phyloP scores from a whole-genome alignment of 2,888 invertebrate genomes.

The Tyria jacobaeae region DNA sequence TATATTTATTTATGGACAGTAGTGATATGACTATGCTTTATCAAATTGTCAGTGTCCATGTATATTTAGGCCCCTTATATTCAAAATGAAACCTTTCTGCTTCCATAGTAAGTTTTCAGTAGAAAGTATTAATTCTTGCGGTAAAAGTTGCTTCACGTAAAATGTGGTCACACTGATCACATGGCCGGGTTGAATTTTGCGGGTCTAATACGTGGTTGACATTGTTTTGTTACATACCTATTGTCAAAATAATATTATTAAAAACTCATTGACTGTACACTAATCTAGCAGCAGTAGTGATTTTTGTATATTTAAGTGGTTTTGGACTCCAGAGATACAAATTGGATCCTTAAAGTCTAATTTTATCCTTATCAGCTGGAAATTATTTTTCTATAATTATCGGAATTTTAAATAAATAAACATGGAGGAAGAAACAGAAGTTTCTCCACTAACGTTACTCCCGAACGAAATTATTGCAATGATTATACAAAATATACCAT shows the following conservation, averaged over 20 bases:
- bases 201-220: not conserved
- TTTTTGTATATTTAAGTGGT: not conserved
- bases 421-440: slow-evolving; percentile 23
- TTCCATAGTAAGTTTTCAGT: not conserved
- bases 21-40: no score
- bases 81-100: no score
- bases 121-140: not conserved
- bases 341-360: not conserved
- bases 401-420: not conserved
- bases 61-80: no score
- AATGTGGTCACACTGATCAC: not conserved
- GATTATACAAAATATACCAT: slow-evolving; percentile 55
- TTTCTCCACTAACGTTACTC: slow-evolving; percentile 45
- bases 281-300: not conserved
- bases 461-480: slow-evolving; percentile 65
- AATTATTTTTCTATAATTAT: not conserved
- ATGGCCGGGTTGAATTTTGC: no score
- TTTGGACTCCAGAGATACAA: not conserved
- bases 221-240: not conserved
- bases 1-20: no score
- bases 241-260: not conserved
- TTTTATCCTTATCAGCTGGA: not conserved
- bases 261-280: not conserved
- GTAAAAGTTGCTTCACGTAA: not conserved
- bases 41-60: no score